Base-by-base conservation (phyloP, 2,888 invertebrate species). In the Patella pellucida region DNA sequence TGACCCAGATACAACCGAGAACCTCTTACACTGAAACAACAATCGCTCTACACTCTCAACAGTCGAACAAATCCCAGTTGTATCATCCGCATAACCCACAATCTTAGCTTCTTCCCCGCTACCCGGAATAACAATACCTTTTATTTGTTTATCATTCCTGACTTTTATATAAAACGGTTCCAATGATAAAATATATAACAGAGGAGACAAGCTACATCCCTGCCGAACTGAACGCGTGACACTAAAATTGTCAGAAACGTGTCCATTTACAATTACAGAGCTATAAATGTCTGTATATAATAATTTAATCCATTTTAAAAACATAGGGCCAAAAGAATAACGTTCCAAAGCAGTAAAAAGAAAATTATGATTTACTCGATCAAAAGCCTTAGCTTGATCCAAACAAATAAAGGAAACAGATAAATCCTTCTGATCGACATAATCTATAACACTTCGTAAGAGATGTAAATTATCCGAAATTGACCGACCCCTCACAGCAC, bases 301-400 rank as follows among this genome's bases (percentile, higher is more conserved):
- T 31, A 84, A 76, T 62, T 76, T 74, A 27, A 84, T 78, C 81
- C 81, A 82, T 4, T 79, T 51, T 41, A 82, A 77, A 50, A 84
- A 79, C 62, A 72, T 50, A 51, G 75, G 52, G 19, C 78, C 73
- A 80, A 85, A 82, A n/a, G 81, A 80, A 75, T 79, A 85, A 12
- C 75, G 50, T 15, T 73, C 9, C 54, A 85, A 71, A 14, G 75
- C 71, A 69, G 78, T 70, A 76, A 78, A 80, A 31, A 84, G 23
- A 76, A 77, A 83, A n/a, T 77, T 73, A 69, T 81, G 79, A 50
- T 76, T 77, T 12, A 83, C 82, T 68, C 83, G 70, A 70, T 84
- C 82, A 62, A 84, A 84, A 2, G 82, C 83, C 62, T 84, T 85
- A 68, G 80, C 81, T 73, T 84, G 85, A 68, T 85, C 84, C 51